phyloP scores from a whole-genome alignment of 2,113 vertebrate species.

The Grammomys dolichurus region DNA sequence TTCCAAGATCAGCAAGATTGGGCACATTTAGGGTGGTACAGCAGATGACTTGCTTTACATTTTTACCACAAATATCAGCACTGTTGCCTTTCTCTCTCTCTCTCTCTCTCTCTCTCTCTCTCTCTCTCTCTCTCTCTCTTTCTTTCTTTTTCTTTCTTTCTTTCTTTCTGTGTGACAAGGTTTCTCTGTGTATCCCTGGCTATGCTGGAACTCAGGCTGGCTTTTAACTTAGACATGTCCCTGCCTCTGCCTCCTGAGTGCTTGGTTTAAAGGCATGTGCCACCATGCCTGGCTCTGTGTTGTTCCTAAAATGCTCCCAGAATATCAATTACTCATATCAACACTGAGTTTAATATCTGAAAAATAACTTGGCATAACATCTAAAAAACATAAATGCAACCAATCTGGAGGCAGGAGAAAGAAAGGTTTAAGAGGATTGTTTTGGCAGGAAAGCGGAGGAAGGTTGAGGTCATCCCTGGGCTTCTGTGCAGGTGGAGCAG shows the following conservation, averaged over 20 bases:
- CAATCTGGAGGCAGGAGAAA: not conserved
- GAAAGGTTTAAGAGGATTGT: not conserved
- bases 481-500: not conserved
- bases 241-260: not conserved
- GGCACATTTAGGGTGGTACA: not conserved
- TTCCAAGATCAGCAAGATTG: not conserved
- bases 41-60: not conserved
- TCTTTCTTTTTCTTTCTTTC: too few relatives aligned
- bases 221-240: not conserved
- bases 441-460: too few relatives aligned
- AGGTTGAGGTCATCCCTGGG: not conserved
- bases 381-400: conserved; percentile 28
- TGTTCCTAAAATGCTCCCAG: not conserved
- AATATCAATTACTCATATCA: not conserved
- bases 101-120: not conserved
- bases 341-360: not conserved
- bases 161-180: not conserved
- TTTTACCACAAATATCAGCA: not conserved
- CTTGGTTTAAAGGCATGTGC: not conserved
- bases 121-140: too few relatives aligned
- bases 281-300: not conserved
- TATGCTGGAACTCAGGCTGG: not conserved
- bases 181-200: not conserved
- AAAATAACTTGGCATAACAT: not conserved
- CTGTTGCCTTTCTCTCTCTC: not conserved